Evolutionary conservation across 2,113 vertebrate species (phyloP).

Genomic region (Thomomys bottae): DNA sequence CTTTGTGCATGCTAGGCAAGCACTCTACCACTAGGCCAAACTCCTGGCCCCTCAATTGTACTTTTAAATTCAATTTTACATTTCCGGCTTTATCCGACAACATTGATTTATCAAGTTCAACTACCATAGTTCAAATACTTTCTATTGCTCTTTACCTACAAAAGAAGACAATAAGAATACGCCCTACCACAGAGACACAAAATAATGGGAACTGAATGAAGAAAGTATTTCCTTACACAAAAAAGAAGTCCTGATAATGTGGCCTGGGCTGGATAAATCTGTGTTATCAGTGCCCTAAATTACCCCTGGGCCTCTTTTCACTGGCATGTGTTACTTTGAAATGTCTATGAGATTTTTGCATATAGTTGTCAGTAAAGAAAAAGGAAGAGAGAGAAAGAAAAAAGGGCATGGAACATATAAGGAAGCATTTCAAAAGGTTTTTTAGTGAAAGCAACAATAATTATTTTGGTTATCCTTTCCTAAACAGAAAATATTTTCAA

Average conservation of each 20-base stretch:
- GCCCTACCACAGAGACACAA: not conserved
- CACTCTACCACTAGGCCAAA: too few relatives aligned
- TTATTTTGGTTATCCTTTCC: not conserved
- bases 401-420: not conserved
- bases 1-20: too few relatives aligned
- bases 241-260: not conserved
- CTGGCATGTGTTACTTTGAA: not conserved
- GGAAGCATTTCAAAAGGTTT: not conserved
- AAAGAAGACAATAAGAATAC: not conserved
- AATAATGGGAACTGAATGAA: not conserved
- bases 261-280: too few relatives aligned
- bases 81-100: not conserved
- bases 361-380: not conserved
- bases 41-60: too few relatives aligned
- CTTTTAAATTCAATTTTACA: not conserved
- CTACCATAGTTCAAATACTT: not conserved
- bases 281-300: accelerated
- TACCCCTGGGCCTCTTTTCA: not conserved
- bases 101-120: not conserved
- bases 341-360: not conserved
- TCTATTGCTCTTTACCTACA: not conserved
- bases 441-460: not conserved
- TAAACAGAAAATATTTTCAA: not conserved
- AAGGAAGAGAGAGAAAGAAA: not conserved
- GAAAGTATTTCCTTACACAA: not conserved